Base-by-base conservation (phyloP, 2,113 vertebrate genomes). In the Mungos mungo region DNA sequence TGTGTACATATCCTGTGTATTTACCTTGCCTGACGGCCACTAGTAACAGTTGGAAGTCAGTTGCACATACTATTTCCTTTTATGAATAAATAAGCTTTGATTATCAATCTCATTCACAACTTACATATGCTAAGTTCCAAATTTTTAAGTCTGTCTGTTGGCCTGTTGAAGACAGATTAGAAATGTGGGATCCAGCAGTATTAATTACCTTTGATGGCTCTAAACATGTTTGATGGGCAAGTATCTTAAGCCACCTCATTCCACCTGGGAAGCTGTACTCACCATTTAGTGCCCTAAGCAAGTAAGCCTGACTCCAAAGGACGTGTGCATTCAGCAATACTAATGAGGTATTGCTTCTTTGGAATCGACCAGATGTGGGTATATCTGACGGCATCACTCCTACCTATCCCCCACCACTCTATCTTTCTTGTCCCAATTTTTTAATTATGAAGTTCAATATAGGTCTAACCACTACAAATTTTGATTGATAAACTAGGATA, bases 261-360 rank as follows among this genome's bases (percentile, higher is more conserved):
- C 98, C 82, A 97, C n/a, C 54, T 96, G 95, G 69, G 27, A 94
- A 95, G 54, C 16, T 96, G 31, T 57, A n/a, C 68, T 93, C 41
- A 47, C 3, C 50, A 18, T 47, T 71, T 87, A 94, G 60, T 92
- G 92, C 88, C 81, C 41, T 57, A 91, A 92, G 18, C 89, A 98
- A 97, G 94, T 6, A 97, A 68, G 35, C 72, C 84, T 97, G 60
- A 93, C 85, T 93, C 88, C 63, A 95, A 81, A 97, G 2, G 85
- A 38, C 85, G 23, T 57, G 74, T 82, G 88, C 77, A 87, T 91
- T 72, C 2, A 6, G 5, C 7, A 83, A 5, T 92, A 38, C 54
- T 93, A 84, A 92, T 72, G 76, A 47, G 7, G 47, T 92, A 0
- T 60, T 50, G 77, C 5, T 65, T 96, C 33, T 88, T 27, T 96